Conservation (phyloP, 2,113 vertebrate genomes). For the Raja brachyura region DNA sequence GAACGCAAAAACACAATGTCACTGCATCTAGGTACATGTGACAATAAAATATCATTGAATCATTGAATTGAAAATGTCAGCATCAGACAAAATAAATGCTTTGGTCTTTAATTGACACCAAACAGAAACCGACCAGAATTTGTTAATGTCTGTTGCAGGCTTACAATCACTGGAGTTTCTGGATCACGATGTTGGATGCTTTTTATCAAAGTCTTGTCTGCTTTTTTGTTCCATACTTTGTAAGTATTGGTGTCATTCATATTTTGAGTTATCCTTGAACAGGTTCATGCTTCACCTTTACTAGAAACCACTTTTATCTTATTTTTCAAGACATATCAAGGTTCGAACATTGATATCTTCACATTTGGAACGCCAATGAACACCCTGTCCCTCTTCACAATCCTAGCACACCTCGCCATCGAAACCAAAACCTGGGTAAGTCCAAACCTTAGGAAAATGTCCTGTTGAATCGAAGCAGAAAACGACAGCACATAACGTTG, state of each 20-base stretch:
- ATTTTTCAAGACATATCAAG: slow-evolving; percentile 62
- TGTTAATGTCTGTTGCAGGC: slow-evolving; percentile 56
- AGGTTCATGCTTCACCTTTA: neutral
- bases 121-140: neutral
- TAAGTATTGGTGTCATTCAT: slow-evolving; percentile 53
- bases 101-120: neutral
- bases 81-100: neutral
- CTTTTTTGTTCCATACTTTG: slow-evolving; percentile 85
- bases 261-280: neutral
- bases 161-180: slow-evolving; percentile 70
- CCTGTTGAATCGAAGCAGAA: neutral
- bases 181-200: slow-evolving; percentile 75
- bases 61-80: neutral
- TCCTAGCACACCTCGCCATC: slow-evolving; percentile 82
- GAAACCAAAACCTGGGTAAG: slow-evolving; percentile 91
- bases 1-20: too few species aligned
- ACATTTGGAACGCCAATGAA: slow-evolving; percentile 83
- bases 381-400: slow-evolving; percentile 75
- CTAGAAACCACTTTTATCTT: neutral
- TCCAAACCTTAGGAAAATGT: slow-evolving; percentile 10
- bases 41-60: too few species aligned
- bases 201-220: slow-evolving; percentile 88
- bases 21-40: too few species aligned
- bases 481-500: neutral
- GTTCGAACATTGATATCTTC: slow-evolving; percentile 74